These are phyloP conservation scores for Stenolophus ochropezus DNA, from an alignment of 2,888 invertebrate species.

Conservation along the genomic window DNA sequence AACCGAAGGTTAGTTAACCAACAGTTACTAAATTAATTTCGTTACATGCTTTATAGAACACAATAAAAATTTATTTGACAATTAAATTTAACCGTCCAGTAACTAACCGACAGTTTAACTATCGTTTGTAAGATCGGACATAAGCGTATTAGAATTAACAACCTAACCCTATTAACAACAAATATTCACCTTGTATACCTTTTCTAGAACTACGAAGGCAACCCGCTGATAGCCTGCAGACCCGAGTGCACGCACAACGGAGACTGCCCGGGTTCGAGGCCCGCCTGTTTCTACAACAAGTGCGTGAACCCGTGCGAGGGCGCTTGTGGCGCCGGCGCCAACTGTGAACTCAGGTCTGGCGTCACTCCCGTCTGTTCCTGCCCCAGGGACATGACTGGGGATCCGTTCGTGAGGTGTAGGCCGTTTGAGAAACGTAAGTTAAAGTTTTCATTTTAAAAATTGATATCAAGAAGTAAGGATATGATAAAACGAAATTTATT, in stretches of 20 bases:
- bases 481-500: neutral
- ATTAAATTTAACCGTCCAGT: no score
- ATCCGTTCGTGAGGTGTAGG: conserved; percentile 88
- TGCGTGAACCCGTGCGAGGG: conserved; percentile 90
- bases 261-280: conserved; percentile 86
- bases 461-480: neutral
- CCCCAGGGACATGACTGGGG: conserved; percentile 90
- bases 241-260: conserved; percentile 87
- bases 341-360: conserved; percentile 83
- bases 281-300: conserved; percentile 87
- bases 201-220: conserved; percentile 84
- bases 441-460: conserved; percentile 58
- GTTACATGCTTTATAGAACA: no score
- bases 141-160: no score
- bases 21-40: no score
- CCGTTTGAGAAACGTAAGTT: conserved; percentile 85
- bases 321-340: conserved; percentile 86
- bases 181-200: no score
- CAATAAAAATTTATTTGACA: no score
- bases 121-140: no score
- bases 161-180: no score
- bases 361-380: conserved; percentile 90
- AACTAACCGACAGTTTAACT: no score
- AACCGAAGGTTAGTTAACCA: no score
- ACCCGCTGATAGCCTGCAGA: conserved; percentile 84